A percentile compares a stretch with the other conserved stretches of the same genome.
Evolutionary conservation across 2,888 invertebrate genomes (phyloP).

Genomic region (Elmis aenea): DNA sequence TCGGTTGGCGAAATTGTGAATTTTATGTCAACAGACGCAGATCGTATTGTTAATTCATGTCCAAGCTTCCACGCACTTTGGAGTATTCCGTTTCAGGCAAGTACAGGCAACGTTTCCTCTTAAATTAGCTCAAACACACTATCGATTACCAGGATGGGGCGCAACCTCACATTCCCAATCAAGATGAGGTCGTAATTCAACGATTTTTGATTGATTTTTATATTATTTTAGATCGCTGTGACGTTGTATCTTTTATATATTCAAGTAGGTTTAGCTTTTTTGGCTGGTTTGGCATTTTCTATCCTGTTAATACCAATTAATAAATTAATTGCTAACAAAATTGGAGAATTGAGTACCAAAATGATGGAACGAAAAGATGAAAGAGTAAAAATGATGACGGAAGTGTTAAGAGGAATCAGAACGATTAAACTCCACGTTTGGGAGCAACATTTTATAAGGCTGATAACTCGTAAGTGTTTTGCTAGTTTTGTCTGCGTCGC

Average conservation of each 20-base stretch:
- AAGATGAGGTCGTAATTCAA: no score
- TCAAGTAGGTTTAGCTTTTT: slow-evolving; percentile 86
- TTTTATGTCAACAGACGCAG: slow-evolving; percentile 95
- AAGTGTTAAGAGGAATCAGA: slow-evolving; percentile 81
- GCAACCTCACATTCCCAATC: no score
- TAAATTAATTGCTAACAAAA: slow-evolving; percentile 81
- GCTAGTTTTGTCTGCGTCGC: slow-evolving; percentile 1
- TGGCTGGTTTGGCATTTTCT: slow-evolving; percentile 85
- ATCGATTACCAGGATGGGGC: no score
- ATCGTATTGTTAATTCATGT: slow-evolving; percentile 92
- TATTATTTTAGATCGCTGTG: slow-evolving; percentile 73
- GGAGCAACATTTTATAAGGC: slow-evolving; percentile 80
- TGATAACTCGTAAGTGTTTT: slow-evolving; percentile 58
- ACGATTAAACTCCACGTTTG: slow-evolving; percentile 90
- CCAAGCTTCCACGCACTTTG: slow-evolving; percentile 94
- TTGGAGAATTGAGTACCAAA: slow-evolving; percentile 76
- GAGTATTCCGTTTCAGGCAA: slow-evolving; percentile 90
- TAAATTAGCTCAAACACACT: no score
- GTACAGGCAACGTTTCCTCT: no score
- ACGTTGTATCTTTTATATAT: slow-evolving; percentile 78
- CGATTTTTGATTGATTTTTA: no score
- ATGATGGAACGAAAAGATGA: slow-evolving; percentile 90
- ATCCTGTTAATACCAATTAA: slow-evolving; percentile 89
- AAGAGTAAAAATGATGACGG: slow-evolving; percentile 81
- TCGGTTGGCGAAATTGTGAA: slow-evolving; percentile 87